Evolutionary conservation across 2,888 invertebrate species (phyloP).

Genomic region (Heliconius sara): DNA sequence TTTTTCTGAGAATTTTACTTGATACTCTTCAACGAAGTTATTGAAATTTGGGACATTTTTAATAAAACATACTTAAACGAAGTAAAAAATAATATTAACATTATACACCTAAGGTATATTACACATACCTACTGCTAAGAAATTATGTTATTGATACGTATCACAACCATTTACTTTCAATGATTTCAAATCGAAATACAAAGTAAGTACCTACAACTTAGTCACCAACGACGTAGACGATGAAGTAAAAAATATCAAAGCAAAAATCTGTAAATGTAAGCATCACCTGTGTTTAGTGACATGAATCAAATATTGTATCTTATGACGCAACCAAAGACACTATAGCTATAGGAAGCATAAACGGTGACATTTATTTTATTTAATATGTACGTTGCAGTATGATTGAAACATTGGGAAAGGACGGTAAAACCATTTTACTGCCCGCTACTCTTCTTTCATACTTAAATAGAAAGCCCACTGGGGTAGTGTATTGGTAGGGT

Average conservation of each 20-base stretch:
- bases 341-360: too few relatives aligned
- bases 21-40: background rate
- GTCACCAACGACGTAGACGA: background rate
- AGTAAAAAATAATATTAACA: too few relatives aligned
- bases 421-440: too few relatives aligned
- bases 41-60: background rate
- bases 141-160: background rate
- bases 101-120: too few relatives aligned
- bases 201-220: background rate
- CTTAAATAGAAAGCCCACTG: too few relatives aligned
- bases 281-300: background rate
- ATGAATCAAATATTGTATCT: background rate
- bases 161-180: background rate
- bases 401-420: too few relatives aligned
- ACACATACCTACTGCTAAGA: too few relatives aligned
- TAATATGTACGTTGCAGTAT: too few relatives aligned
- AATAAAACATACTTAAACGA: too few relatives aligned
- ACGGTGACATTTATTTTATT: too few relatives aligned
- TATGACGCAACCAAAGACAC: background rate
- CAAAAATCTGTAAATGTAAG: background rate
- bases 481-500: too few relatives aligned
- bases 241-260: background rate
- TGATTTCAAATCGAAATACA: background rate
- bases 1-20: background rate
- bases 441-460: too few relatives aligned